Evolutionary conservation across 2,113 vertebrate species (phyloP), one percentile per base, ranked within the genome.

Genomic region (Prunella fulvescens): DNA sequence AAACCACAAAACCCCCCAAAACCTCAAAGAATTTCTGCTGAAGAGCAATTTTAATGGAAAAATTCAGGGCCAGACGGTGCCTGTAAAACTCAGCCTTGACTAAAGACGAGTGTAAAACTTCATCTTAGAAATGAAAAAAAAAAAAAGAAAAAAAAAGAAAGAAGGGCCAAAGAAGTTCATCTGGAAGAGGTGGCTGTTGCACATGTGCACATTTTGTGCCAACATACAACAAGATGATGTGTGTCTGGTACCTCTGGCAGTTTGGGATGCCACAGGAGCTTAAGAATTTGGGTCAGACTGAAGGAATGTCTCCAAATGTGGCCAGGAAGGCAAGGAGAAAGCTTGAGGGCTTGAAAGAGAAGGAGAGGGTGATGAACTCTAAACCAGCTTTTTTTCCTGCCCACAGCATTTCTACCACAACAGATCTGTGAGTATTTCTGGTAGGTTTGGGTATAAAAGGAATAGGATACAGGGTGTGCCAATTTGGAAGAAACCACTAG

Each of bases 1-100:
- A 92, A 78, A 19, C 1, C 14, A 40, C 16, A 33, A 69, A 3
- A 3, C 1, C 0, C 1, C 4, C 5, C 8, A 24, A 56, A 40
- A 13, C 14, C 20, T 71, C 44, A 48, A 83, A 76, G 18, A 62
- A 84, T 50, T 90, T 54, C 56, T 42, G 7, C 35, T 78, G 29
- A 69, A 81, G 88, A 64, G 14, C 3, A 31, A 56, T 78, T 81
- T 72, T 78, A 60, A 60, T 60, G 33, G 45, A 88, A 84, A 85
- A 64, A 8, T 58, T 73, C 70, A 85, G 33, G 23, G 33, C 29
- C 74, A 84, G 69, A 60, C 56, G 29, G 40, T 73, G 29, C 20
- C 60, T 85, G 14, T 39, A 88, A 85, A 73, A 58, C 17, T 85
- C 73, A 64, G 48, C 14, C 44, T 87, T 84, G 50, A 77, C 31